Conservation (phyloP, 1,140 invertebrate genomes). For the Drosophila mauritiana region DNA sequence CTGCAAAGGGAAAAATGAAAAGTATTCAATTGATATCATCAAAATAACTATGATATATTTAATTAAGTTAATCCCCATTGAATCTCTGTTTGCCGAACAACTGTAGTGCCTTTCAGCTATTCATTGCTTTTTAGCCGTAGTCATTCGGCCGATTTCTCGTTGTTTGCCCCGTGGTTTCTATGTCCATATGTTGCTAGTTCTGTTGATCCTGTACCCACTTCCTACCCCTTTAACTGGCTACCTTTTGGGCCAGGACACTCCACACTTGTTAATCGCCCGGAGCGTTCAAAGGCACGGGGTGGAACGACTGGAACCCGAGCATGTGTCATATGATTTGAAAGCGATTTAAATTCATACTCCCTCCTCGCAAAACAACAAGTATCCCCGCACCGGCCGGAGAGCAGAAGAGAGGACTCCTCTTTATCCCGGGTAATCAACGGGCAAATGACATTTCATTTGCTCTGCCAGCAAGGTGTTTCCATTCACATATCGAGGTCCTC, state of each 20-base stretch:
- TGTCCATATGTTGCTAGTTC: conserved; percentile 38
- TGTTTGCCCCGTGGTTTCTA: conserved; percentile 33
- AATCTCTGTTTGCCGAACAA: conserved; percentile 6
- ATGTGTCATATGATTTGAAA: conserved; percentile 43
- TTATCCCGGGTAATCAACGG: conserved; percentile 16
- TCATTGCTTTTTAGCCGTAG: conserved; percentile 6
- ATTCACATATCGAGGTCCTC: conserved; percentile 40
- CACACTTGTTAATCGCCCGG: conserved; percentile 46
- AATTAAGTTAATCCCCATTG: conserved; percentile 11
- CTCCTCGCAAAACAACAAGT: not conserved
- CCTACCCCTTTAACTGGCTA: not conserved
- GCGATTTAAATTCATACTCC: conserved; percentile 44
- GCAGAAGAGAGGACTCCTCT: not conserved
- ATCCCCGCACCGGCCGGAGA: conserved; percentile 2
- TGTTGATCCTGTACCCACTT: conserved; percentile 5
- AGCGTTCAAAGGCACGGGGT: conserved; percentile 33
- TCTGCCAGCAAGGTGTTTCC: conserved; percentile 41
- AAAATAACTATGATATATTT: not conserved
- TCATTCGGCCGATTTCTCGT: conserved; percentile 37
- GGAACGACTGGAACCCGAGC: conserved; percentile 23
- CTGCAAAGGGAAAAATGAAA: conserved; percentile 32
- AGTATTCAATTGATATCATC: not conserved
- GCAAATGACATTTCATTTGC: conserved; percentile 48
- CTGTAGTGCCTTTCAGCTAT: conserved; percentile 14
- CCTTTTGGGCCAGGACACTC: conserved; percentile 11